Evolutionary conservation across 2,113 vertebrate species (phyloP).

Genomic region (Podiceps cristatus): DNA sequence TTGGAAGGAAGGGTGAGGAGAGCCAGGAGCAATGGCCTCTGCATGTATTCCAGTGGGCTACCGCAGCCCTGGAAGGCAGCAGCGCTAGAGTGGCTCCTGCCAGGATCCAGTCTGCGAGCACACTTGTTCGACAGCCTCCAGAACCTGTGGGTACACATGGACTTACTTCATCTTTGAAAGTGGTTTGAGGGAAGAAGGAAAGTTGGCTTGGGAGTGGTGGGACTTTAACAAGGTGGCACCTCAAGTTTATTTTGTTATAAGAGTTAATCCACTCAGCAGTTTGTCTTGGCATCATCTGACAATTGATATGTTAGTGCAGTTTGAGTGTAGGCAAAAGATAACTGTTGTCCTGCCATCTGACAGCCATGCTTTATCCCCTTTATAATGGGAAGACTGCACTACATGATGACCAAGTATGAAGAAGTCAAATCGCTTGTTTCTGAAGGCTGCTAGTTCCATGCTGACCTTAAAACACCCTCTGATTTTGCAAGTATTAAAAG

Average conservation of each 20-base stretch:
- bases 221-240: neutral
- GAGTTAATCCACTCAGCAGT: neutral
- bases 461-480: neutral
- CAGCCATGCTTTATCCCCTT: fast-evolving
- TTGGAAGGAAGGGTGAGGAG: neutral
- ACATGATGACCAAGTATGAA: fast-evolving
- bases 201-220: neutral
- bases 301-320: neutral
- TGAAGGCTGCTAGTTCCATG: neutral
- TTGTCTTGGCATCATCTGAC: neutral
- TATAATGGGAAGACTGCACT: fast-evolving
- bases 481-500: neutral
- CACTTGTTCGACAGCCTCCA: fast-evolving
- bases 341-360: neutral
- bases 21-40: neutral
- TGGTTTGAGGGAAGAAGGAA: neutral
- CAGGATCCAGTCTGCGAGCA: fast-evolving
- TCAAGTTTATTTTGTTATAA: neutral
- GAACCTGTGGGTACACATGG: fast-evolving
- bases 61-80: neutral
- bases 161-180: fast-evolving
- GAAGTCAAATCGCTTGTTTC: neutral
- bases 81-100: fast-evolving
- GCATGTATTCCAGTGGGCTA: fast-evolving
- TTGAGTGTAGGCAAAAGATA: neutral